phyloP scores from a whole-genome alignment of 2,797 vertebrate genomes.

The Brachyalestes nurse region DNA sequence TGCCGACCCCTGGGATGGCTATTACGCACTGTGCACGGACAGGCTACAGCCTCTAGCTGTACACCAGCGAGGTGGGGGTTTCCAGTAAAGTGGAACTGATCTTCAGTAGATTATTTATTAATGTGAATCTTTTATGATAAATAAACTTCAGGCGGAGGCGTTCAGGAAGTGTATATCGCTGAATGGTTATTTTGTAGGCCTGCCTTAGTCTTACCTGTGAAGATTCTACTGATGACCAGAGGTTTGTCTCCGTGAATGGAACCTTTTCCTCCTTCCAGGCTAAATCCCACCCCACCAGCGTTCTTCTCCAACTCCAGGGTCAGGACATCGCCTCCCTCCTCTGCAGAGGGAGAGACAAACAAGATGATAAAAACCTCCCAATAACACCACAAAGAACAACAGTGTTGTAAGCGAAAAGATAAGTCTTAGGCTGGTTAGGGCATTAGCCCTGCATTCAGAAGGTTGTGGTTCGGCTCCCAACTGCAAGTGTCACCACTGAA shows the following conservation, averaged over 20 bases:
- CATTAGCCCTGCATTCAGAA: too few species aligned
- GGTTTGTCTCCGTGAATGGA: conserved; percentile 92
- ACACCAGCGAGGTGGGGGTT: neutral
- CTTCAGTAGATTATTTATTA: neutral
- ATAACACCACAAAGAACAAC: too few species aligned
- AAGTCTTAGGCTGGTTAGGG: too few species aligned
- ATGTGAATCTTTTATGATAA: neutral
- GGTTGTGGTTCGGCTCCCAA: too few species aligned
- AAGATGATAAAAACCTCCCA: too few species aligned
- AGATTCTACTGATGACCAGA: conserved; percentile 86
- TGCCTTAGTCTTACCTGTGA: conserved; percentile 79
- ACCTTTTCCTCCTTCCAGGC: conserved; percentile 92
- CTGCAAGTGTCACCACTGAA: too few species aligned
- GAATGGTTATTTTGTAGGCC: neutral
- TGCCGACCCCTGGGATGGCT: too few species aligned
- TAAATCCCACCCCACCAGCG: conserved; percentile 89
- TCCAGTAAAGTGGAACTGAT: neutral
- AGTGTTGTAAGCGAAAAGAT: too few species aligned
- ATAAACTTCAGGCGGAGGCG: too few species aligned
- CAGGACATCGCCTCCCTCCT: conserved; percentile 66
- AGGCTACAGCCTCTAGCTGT: neutral
- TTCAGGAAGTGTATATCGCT: neutral
- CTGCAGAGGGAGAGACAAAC: too few species aligned
- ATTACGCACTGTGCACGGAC: too few species aligned
- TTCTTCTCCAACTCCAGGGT: conserved; percentile 85